Base-by-base conservation (phyloP, 2,888 invertebrate genomes). In the Urechis unicinctus region DNA sequence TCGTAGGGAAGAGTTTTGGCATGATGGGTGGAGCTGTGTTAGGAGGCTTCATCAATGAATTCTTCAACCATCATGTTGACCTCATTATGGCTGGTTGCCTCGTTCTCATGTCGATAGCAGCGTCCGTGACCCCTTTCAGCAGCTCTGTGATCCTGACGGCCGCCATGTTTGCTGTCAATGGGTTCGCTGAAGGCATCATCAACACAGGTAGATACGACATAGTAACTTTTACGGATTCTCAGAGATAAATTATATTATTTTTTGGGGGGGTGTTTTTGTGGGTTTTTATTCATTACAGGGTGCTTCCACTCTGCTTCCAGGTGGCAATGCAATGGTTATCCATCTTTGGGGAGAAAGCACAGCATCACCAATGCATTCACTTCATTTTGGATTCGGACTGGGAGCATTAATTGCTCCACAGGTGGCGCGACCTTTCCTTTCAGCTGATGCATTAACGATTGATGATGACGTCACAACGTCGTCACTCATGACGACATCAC, bases 321-420 rank as follows among this genome's bases (percentile, higher is more conserved):
- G 65, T 55, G 67, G 67, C 26, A 67, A 68, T 50, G 61, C 61
- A 26, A 52, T 68, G 22, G 61, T 67, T 1, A 53, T 69, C 13
- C 51, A 61, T 24, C 49, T 68, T n/a, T 70, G 70, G 70, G 53
- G 58, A 25, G 64, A 67, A 24, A 59, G 66, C n/a, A 62, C 68
- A 0, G 61, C 70, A 2, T 61, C 63, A 2, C 69, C 70, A 2
- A 47, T 69, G 17, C 65, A 69, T 52, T 56, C 62, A 5, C 59
- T 69, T 5, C 69, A 70, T 45, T 65, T 67, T 29, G 69, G 69
- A 5, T 70, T 66, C 50, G 68, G 68, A 0, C 56, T 70, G n/a
- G 70, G 70, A 1, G 67, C 68, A 13, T 61, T 68, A 6, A 61
- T 69, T 28, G 64, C 62, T 17, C 68, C 68, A 24, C 61, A 65